Evolutionary conservation across 2,797 vertebrate species (phyloP).

Genomic region (Scarus forsteni): DNA sequence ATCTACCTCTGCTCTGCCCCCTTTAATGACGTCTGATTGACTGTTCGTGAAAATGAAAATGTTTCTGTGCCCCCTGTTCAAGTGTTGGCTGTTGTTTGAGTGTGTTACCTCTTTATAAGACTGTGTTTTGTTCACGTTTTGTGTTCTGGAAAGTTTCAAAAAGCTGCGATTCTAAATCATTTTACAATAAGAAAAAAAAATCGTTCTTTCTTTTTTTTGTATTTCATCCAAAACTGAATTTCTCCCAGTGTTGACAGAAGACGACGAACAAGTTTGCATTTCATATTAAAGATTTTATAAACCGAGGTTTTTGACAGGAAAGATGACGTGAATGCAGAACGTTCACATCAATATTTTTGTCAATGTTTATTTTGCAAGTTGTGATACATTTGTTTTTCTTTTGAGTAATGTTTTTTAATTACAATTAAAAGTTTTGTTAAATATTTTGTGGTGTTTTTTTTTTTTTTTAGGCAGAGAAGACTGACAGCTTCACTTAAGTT

Average conservation of each 20-base stretch:
- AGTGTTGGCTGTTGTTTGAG: constrained; percentile 1
- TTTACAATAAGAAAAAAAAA: background rate
- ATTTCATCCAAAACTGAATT: background rate
- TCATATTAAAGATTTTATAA: constrained; percentile 7
- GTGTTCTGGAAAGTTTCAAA: background rate
- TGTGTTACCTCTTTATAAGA: background rate
- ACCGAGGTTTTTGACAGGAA: background rate
- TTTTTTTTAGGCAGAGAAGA: background rate
- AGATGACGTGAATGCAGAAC: constrained; percentile 15
- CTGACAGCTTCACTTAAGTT: background rate
- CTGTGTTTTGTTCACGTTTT: background rate
- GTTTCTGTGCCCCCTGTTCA: constrained; percentile 5
- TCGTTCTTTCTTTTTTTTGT: background rate
- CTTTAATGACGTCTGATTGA: background rate
- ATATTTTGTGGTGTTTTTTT: constrained; percentile 10
- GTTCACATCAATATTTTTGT: constrained; percentile 34
- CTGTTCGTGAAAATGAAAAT: background rate
- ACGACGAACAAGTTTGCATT: constrained; percentile 24
- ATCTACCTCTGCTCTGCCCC: constrained; percentile 59
- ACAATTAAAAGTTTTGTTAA: constrained; percentile 62
- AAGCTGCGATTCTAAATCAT: background rate
- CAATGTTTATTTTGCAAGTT: constrained; percentile 22
- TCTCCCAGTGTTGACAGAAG: background rate
- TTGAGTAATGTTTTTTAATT: constrained; percentile 45
- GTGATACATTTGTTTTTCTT: constrained; percentile 32